phyloP scores from a whole-genome alignment of 2,888 invertebrate genomes.

The Julus scanicus region DNA sequence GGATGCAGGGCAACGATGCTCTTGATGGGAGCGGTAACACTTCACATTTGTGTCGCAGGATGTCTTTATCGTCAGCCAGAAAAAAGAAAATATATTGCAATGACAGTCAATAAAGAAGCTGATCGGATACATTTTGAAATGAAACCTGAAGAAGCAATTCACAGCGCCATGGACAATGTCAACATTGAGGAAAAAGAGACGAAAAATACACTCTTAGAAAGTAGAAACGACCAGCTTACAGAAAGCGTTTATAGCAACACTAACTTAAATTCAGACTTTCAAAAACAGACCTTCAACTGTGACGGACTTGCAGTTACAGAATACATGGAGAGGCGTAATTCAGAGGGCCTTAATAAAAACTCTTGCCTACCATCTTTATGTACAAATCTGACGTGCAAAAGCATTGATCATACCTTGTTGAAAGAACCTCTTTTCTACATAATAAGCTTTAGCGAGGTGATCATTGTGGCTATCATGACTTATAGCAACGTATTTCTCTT shows the following conservation, averaged over 20 bases:
- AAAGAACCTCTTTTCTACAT: slow-evolving; percentile 38
- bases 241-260: background rate
- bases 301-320: background rate
- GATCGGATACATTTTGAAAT: background rate
- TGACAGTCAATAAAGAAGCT: background rate
- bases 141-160: background rate
- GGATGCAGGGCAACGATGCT: slow-evolving; percentile 13
- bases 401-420: background rate
- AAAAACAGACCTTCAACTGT: background rate
- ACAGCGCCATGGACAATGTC: background rate
- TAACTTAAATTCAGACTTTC: background rate
- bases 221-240: background rate
- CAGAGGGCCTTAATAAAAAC: background rate
- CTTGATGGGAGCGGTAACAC: slow-evolving; percentile 47
- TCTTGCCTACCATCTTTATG: background rate
- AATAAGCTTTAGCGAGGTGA: background rate
- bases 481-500: slow-evolving; percentile 46
- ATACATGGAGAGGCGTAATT: background rate
- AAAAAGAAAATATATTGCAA: slow-evolving; percentile 19
- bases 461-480: background rate
- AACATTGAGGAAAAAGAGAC: background rate
- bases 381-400: background rate
- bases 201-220: background rate
- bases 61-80: slow-evolving; percentile 52
- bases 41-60: slow-evolving; percentile 51